Conservation (phyloP, 2,797 vertebrate genomes). For the Vireo griseus region DNA sequence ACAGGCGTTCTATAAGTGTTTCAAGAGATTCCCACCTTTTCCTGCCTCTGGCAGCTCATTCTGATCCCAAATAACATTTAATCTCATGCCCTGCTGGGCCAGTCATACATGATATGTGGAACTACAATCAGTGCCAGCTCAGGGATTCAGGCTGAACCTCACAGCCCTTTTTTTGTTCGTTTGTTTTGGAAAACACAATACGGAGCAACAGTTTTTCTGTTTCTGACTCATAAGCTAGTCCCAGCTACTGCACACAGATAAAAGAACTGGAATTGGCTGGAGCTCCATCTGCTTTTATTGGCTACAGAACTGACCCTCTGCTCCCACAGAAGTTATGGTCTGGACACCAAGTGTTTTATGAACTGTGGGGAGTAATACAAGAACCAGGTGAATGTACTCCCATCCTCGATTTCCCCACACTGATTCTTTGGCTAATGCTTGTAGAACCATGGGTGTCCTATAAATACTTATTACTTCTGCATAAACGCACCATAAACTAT, state of each 20-base stretch:
- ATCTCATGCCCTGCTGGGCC: not conserved
- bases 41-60: not conserved
- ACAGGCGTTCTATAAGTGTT: not conserved
- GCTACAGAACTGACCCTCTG: not conserved
- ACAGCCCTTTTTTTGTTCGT: not conserved
- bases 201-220: not conserved
- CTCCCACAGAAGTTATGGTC: not conserved
- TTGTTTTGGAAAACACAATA: not conserved
- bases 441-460: not conserved
- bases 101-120: not conserved
- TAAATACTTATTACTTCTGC: not conserved
- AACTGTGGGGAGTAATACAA: not conserved
- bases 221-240: not conserved
- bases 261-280: not conserved
- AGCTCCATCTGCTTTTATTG: not conserved
- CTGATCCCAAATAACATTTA: not conserved
- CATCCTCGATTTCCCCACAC: not conserved
- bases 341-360: not conserved
- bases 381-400: not conserved
- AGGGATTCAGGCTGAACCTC: not conserved
- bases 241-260: not conserved
- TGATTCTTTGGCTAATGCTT: not conserved
- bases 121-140: rapidly evolving
- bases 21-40: not conserved
- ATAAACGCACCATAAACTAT: not conserved